phyloP scores from a whole-genome alignment of 1,140 invertebrate species.

The Andricus grossulariae region DNA sequence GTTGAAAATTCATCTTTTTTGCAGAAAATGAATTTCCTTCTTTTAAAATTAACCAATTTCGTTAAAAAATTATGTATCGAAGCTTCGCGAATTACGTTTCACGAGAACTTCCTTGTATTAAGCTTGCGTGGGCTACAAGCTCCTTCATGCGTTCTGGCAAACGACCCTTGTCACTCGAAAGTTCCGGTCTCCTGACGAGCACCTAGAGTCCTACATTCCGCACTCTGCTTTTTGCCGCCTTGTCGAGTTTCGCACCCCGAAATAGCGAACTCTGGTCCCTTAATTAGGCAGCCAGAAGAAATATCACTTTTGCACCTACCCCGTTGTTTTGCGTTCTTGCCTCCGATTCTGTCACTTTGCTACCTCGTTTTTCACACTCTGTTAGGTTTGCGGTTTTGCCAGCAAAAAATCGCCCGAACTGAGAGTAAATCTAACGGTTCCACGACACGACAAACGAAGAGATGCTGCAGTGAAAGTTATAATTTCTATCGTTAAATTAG shows the following conservation, averaged over 20 bases:
- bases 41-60: too few species aligned
- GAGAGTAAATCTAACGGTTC: neutral
- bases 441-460: neutral
- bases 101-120: neutral
- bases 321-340: slow-evolving; percentile 22
- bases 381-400: slow-evolving; percentile 14
- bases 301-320: slow-evolving; percentile 10
- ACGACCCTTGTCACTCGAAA: slow-evolving; percentile 26
- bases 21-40: too few species aligned
- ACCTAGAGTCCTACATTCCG: neutral
- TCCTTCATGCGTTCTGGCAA: neutral
- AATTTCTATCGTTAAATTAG: neutral
- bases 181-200: neutral
- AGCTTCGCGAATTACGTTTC: slow-evolving; percentile 8
- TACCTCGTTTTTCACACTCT: slow-evolving; percentile 21
- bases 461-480: neutral
- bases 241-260: neutral
- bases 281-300: slow-evolving; percentile 19
- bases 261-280: slow-evolving; percentile 12
- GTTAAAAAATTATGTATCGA: too few species aligned
- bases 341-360: slow-evolving; percentile 10
- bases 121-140: neutral
- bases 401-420: neutral
- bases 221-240: slow-evolving; percentile 27
- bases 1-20: too few species aligned